Evolutionary conservation across 1,140 invertebrate genomes (phyloP).

Genomic region (Lasioglossum albipes): DNA sequence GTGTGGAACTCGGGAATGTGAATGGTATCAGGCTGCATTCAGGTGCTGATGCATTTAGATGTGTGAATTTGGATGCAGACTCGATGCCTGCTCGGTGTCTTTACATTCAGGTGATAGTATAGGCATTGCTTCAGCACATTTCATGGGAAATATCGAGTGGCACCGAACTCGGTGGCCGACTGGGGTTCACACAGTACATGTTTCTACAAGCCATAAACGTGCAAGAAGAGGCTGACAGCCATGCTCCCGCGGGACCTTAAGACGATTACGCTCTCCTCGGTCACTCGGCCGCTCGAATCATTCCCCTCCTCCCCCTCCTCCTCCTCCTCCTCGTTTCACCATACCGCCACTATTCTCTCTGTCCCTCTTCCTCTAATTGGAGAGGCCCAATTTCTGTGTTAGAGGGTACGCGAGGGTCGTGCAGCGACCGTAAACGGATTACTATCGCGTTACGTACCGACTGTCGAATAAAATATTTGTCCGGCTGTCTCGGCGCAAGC

Average conservation of each 20-base stretch:
- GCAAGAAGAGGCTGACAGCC: slow-evolving; percentile 14
- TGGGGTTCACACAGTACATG: no score
- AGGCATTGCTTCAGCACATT: no score
- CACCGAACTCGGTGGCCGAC: no score
- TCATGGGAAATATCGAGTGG: no score
- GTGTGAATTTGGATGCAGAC: no score
- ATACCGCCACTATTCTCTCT: not conserved
- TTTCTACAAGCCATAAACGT: not conserved
- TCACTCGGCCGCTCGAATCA: slow-evolving; percentile 43
- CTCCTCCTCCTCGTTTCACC: no score
- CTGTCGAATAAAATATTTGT: slow-evolving; percentile 41
- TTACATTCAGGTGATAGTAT: no score
- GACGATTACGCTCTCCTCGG: slow-evolving; percentile 45
- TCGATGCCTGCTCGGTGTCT: no score
- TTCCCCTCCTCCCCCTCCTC: slow-evolving; percentile 5
- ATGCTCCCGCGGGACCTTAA: slow-evolving; percentile 29
- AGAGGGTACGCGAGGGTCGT: slow-evolving; percentile 41
- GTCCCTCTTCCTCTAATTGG: slow-evolving; percentile 58
- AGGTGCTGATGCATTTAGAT: no score
- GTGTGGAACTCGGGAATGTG: no score
- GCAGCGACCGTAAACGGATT: slow-evolving; percentile 31
- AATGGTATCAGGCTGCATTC: no score
- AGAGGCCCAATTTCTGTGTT: slow-evolving; percentile 68
- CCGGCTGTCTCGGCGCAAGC: not conserved
- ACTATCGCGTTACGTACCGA: slow-evolving; percentile 21